Evolutionary conservation across 2,797 vertebrate genomes (phyloP).

Genomic region (Hyperoplus lanceolatus): DNA sequence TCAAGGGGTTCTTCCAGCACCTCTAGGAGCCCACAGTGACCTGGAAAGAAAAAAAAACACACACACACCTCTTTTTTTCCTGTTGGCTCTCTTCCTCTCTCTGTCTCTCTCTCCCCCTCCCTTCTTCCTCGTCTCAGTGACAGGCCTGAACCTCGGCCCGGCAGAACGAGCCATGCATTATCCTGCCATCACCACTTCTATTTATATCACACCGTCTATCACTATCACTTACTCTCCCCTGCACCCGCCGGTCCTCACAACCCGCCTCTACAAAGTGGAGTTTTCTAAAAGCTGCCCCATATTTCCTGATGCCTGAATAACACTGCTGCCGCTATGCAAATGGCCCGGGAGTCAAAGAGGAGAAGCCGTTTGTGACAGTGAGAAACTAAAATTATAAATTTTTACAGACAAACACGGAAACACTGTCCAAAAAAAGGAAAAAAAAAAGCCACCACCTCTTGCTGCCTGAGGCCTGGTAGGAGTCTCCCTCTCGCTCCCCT

Average conservation of each 20-base stretch:
- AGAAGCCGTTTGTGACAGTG: slow-evolving; percentile 74
- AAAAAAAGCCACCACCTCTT: slow-evolving; percentile 73
- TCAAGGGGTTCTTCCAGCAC: slow-evolving; percentile 85
- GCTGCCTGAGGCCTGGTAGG: slow-evolving; percentile 62
- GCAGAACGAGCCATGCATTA: slow-evolving; percentile 88
- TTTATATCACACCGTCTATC: slow-evolving; percentile 91
- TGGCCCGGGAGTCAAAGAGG: slow-evolving; percentile 74
- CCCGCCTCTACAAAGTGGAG: slow-evolving; percentile 78
- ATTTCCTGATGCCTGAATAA: slow-evolving; percentile 81
- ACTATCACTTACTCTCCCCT: slow-evolving; percentile 88
- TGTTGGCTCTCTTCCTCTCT: slow-evolving; percentile 29
- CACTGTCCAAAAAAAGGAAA: slow-evolving; percentile 76
- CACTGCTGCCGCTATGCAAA: slow-evolving; percentile 80
- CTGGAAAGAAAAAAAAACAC: slow-evolving; percentile 83
- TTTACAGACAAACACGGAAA: slow-evolving; percentile 68
- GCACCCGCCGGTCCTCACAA: slow-evolving; percentile 71
- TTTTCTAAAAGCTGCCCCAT: slow-evolving; percentile 89
- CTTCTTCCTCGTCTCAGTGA: slow-evolving; percentile 82
- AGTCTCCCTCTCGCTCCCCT: slow-evolving; percentile 37
- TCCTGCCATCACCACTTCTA: slow-evolving; percentile 89
- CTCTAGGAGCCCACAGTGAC: slow-evolving; percentile 84
- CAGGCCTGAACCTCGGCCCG: slow-evolving; percentile 85
- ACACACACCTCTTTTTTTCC: slow-evolving; percentile 69
- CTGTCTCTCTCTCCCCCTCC: slow-evolving; percentile 52
- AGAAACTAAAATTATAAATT: slow-evolving; percentile 81